Evolutionary conservation across 2,113 vertebrate species (phyloP).

Genomic region (Zeus faber): DNA sequence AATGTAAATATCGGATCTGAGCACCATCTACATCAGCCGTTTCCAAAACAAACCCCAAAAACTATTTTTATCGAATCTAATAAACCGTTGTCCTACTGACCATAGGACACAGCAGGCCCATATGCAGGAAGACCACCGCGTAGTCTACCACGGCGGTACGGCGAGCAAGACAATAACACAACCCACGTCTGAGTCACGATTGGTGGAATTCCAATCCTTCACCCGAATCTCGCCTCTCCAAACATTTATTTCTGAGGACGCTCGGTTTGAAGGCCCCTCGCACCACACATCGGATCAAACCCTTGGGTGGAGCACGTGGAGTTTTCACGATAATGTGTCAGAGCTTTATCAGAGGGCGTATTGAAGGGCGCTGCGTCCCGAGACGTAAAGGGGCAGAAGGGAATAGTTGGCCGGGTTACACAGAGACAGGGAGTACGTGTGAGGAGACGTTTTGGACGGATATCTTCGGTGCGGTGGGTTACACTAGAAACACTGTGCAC

Average conservation of each 20-base stretch:
- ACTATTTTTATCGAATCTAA: too few relatives aligned
- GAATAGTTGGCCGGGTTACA: too few relatives aligned
- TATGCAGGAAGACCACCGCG: constrained; percentile 51
- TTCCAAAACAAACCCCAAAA: constrained; percentile 8
- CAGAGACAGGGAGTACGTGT: too few relatives aligned
- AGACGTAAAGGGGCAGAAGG: background rate
- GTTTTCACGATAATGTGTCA: constrained; percentile 10
- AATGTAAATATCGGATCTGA: constrained; percentile 46
- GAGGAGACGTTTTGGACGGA: constrained; percentile 52
- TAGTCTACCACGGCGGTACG: constrained; percentile 52
- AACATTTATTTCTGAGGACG: constrained; percentile 52
- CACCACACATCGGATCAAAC: background rate
- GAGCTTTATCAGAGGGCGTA: background rate
- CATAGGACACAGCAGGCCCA: constrained; percentile 43
- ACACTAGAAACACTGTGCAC: constrained; percentile 19
- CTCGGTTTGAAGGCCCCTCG: constrained; percentile 11
- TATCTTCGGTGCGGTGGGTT: constrained; percentile 29
- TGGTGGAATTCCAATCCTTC: constrained; percentile 9
- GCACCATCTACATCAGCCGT: constrained; percentile 24
- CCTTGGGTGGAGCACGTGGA: constrained; percentile 13
- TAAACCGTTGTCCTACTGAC: too few relatives aligned
- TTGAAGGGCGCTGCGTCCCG: background rate
- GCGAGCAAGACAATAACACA: constrained; percentile 56
- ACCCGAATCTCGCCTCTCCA: constrained; percentile 32
- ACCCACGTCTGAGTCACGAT: constrained; percentile 42